Percentiles rank a stretch among this genome's conserved stretches.
These are phyloP conservation scores for Spheniscus humboldti DNA, from an alignment of 2,797 vertebrate species.

Conservation along the genomic window DNA sequence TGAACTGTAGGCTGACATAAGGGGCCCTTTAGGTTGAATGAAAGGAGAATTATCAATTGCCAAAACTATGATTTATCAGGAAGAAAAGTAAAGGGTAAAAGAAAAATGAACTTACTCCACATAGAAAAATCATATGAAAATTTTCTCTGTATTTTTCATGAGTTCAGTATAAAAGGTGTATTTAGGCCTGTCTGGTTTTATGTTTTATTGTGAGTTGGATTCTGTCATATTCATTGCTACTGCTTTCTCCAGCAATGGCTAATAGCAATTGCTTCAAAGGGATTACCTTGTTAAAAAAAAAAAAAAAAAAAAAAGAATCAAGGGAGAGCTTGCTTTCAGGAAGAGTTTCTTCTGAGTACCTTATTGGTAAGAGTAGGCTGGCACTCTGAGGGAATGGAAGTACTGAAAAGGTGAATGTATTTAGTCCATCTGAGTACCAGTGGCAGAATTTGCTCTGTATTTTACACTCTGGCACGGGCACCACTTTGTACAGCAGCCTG, in stretches of 20 bases:
- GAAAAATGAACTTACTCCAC: neutral
- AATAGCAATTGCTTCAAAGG: neutral
- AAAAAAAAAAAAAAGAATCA: neutral
- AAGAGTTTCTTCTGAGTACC: neutral
- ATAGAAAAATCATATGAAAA: neutral
- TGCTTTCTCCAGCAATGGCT: neutral
- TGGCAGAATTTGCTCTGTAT: neutral
- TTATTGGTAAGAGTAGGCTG: neutral
- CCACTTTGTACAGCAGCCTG: neutral
- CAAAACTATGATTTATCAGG: neutral
- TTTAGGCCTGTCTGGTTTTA: neutral
- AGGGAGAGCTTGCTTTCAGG: neutral
- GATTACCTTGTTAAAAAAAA: neutral
- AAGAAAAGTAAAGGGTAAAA: neutral
- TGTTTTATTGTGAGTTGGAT: neutral
- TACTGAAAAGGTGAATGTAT: neutral
- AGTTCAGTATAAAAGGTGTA: neutral
- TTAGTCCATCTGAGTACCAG: neutral
- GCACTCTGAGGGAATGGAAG: neutral
- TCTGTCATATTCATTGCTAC: neutral
- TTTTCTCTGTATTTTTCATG: neutral
- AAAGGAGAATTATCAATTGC: constrained; percentile 52
- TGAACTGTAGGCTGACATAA: constrained; percentile 18
- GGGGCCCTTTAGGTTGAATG: constrained; percentile 32
- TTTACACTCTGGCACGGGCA: neutral